These are phyloP conservation scores for Myrmecobius fasciatus DNA, from an alignment of 2,113 vertebrate genomes.

Conservation along the genomic window DNA sequence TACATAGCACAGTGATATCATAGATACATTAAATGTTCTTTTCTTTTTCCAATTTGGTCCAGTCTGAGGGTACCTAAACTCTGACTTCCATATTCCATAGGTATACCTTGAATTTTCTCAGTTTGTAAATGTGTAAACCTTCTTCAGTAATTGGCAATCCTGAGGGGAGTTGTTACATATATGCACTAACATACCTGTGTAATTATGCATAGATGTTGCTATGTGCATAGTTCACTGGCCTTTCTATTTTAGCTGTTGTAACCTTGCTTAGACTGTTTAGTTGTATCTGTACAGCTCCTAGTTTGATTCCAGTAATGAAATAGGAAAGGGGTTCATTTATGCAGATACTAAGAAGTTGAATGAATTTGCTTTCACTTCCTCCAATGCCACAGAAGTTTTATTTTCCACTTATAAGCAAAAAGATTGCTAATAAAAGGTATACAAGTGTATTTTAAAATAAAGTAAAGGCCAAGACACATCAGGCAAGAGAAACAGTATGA, in stretches of 20 bases:
- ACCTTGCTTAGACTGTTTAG: background rate
- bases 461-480: conserved; percentile 62
- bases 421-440: conserved; percentile 56
- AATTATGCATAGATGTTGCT: background rate
- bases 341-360: background rate
- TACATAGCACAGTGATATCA: background rate
- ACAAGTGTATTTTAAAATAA: conserved; percentile 63
- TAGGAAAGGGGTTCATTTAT: background rate
- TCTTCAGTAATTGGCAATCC: background rate
- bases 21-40: background rate
- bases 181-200: too few species aligned
- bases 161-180: background rate
- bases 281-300: background rate
- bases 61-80: background rate
- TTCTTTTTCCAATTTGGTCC: background rate
- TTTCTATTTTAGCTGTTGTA: background rate
- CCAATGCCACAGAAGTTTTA: conserved; percentile 1
- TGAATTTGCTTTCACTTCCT: conserved; percentile 36
- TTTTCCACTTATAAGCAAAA: conserved; percentile 46
- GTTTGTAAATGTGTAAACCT: background rate
- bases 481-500: conserved; percentile 63
- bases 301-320: background rate
- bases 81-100: background rate
- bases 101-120: background rate
- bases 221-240: background rate